phyloP scores from a whole-genome alignment of 2,113 vertebrate genomes.

The Hippocampus abdominalis region DNA sequence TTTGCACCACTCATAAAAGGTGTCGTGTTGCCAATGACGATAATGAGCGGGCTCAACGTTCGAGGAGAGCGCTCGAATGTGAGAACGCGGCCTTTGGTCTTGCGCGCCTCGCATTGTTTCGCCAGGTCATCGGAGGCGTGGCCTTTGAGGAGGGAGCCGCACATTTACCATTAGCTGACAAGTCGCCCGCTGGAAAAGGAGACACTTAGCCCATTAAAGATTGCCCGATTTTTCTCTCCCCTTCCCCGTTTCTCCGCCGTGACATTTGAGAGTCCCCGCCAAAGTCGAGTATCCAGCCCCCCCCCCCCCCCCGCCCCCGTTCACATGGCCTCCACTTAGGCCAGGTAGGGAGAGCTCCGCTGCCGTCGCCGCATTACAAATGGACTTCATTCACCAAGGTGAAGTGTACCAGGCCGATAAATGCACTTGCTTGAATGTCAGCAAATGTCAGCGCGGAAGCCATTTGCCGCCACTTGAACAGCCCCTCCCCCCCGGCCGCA shows the following conservation, averaged over 20 bases:
- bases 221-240: constrained; percentile 63
- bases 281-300: constrained; percentile 70
- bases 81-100: constrained; percentile 77
- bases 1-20: constrained; percentile 44
- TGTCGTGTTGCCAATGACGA: constrained; percentile 55
- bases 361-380: constrained; percentile 86
- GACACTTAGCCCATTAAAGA: constrained; percentile 99
- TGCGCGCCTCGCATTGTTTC: constrained; percentile 81
- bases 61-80: constrained; percentile 29
- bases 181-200: constrained; percentile 95
- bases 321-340: constrained; percentile 85
- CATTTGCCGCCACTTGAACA: constrained; percentile 93
- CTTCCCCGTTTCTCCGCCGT: constrained; percentile 71
- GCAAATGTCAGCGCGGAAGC: constrained; percentile 99
- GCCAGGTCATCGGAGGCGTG: constrained; percentile 92
- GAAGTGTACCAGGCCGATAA: constrained; percentile 93
- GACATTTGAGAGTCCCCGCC: constrained; percentile 95
- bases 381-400: constrained; percentile 89
- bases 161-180: constrained; percentile 95
- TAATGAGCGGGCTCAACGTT: constrained; percentile 53
- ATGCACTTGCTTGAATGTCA: constrained; percentile 99
- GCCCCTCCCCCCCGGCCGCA: constrained; percentile 58
- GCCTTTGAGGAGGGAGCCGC: constrained; percentile 79
- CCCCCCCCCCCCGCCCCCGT: constrained; percentile 51
- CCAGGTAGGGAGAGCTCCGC: constrained; percentile 71